Percentiles rank a stretch among this genome's conserved stretches.
phyloP scores from a whole-genome alignment of 2,113 vertebrate genomes.

The Chlorodrepanis virens region DNA sequence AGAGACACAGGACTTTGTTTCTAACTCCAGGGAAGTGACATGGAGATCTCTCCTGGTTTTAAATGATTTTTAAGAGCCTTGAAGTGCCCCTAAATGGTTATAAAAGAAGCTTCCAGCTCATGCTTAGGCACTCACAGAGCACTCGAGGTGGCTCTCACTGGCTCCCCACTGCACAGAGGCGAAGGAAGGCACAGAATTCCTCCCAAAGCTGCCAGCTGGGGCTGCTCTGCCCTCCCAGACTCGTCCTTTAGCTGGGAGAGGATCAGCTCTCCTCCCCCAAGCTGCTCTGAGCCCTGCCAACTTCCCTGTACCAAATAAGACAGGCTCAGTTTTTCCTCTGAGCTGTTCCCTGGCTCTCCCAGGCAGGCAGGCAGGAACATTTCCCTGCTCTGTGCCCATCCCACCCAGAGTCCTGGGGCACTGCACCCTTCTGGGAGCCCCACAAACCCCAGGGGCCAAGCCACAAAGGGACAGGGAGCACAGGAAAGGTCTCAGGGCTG shows the following conservation, averaged over 20 bases:
- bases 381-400: not conserved
- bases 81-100: not conserved
- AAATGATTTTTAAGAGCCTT: not conserved
- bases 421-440: not conserved
- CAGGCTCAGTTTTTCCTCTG: constrained; percentile 50
- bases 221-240: not conserved
- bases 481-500: not conserved
- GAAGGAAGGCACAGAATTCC: not conserved
- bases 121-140: not conserved
- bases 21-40: not conserved
- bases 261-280: not conserved
- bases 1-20: not conserved
- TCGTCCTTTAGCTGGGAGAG: not conserved
- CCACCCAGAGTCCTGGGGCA: not conserved
- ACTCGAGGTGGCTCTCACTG: accelerated
- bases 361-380: not conserved
- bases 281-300: not conserved
- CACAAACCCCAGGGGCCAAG: not conserved
- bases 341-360: constrained; percentile 39
- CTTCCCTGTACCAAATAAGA: not conserved
- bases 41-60: not conserved
- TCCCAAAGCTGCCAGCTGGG: not conserved
- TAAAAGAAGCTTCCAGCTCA: accelerated
- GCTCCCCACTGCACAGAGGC: not conserved
- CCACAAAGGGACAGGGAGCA: not conserved